These are phyloP conservation scores for Epinotia bilunana DNA, from an alignment of 2,888 invertebrate genomes.

Conservation along the genomic window DNA sequence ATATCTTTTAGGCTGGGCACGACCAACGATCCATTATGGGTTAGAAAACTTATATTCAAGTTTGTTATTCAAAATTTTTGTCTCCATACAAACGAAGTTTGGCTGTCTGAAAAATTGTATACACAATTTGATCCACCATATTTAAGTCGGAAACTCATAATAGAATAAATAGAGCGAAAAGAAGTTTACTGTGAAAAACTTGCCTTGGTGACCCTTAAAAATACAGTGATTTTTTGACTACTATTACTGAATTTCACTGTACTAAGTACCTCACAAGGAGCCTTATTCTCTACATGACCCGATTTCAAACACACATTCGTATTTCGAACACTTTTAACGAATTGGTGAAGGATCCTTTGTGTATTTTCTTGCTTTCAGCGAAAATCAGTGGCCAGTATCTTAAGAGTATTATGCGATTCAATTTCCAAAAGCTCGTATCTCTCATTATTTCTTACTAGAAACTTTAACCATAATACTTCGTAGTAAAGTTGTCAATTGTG, in stretches of 20 bases:
- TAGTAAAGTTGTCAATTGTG: background rate
- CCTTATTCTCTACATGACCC: background rate
- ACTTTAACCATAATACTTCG: background rate
- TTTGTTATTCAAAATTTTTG: too few species aligned
- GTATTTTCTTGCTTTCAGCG: constrained; percentile 5
- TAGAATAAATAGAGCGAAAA: too few species aligned
- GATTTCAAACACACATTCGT: background rate
- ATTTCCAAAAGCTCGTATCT: background rate
- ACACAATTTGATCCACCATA: too few species aligned
- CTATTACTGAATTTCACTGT: too few species aligned
- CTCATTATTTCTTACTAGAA: background rate
- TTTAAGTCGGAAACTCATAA: too few species aligned
- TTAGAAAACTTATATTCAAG: too few species aligned
- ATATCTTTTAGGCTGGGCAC: background rate
- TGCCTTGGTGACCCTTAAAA: too few species aligned
- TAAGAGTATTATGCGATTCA: background rate
- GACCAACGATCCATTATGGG: too few species aligned
- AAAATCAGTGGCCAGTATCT: constrained; percentile 18
- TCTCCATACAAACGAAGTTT: too few species aligned
- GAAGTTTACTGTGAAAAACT: too few species aligned
- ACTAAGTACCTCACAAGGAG: background rate
- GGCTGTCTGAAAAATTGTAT: too few species aligned
- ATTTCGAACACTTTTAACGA: constrained; percentile 8
- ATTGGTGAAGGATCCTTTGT: background rate
- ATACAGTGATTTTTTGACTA: too few species aligned